These are phyloP conservation scores for Nezara viridula DNA, from an alignment of 2,888 invertebrate species.

Conservation along the genomic window DNA sequence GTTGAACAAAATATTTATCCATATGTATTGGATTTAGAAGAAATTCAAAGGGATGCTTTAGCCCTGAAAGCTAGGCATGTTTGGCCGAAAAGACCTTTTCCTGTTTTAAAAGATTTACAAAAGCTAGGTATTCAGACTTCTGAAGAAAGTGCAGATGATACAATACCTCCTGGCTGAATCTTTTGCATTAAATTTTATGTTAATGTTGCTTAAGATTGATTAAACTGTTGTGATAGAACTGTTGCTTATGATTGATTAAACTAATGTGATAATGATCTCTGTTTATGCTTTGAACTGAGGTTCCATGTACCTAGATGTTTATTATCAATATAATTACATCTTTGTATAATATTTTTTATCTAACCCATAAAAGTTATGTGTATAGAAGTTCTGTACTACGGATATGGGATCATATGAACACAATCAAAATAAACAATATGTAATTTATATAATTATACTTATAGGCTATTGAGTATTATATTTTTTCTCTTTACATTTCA, in stretches of 20 bases:
- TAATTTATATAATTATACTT: neutral
- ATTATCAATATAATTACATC: neutral
- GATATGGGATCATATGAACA: neutral
- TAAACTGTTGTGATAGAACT: conserved; percentile 21
- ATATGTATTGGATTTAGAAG: conserved; percentile 71
- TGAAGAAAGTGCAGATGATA: conserved; percentile 57
- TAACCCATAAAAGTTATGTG: neutral
- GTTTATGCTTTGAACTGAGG: conserved; percentile 23
- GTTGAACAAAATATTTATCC: conserved; percentile 78
- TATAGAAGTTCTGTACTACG: neutral
- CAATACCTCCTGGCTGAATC: conserved; percentile 52
- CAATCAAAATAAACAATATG: neutral
- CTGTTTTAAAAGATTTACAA: conserved; percentile 70
- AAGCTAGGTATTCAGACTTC: conserved; percentile 69
- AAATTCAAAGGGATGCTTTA: conserved; percentile 72
- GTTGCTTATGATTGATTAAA: neutral
- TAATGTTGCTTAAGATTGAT: neutral
- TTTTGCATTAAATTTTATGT: neutral
- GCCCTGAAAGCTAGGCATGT: conserved; percentile 71
- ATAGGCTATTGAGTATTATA: neutral
- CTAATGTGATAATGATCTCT: conserved; percentile 26
- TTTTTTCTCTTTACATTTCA: neutral
- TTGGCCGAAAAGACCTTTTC: conserved; percentile 76
- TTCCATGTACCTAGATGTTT: conserved; percentile 18
- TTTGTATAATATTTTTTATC: neutral